Conservation (phyloP, 1,140 invertebrate genomes). For the Parasteatoda tepidariorum region DNA sequence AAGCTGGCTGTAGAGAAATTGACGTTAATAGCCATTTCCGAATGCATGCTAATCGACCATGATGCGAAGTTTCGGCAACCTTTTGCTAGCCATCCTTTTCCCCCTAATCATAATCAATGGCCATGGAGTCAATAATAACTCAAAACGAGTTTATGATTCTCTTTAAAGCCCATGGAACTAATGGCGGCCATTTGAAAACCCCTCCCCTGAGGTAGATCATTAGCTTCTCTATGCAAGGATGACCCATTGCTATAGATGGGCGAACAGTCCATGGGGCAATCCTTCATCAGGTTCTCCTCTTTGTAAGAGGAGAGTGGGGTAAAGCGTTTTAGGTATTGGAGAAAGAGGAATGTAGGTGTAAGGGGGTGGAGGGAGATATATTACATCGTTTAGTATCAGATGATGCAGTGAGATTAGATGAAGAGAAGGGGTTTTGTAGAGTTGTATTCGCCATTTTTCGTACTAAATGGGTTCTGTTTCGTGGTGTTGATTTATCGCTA, state of each 20-base stretch:
- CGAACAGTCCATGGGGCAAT: slow-evolving; percentile 30
- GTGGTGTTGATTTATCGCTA: neutral
- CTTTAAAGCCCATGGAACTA: slow-evolving; percentile 46
- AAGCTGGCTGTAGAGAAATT: neutral
- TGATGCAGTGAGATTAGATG: neutral
- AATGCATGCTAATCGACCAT: neutral
- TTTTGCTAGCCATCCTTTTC: neutral
- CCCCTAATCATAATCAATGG: slow-evolving; percentile 49
- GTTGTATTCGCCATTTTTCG: neutral
- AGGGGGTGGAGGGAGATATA: slow-evolving; percentile 11
- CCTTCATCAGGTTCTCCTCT: slow-evolving; percentile 23
- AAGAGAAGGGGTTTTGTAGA: slow-evolving; percentile 1
- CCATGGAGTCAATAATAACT: slow-evolving; percentile 48
- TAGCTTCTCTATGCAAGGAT: slow-evolving; percentile 3
- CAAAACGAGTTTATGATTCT: slow-evolving; percentile 46
- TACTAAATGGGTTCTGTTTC: neutral
- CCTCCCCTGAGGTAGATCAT: slow-evolving; percentile 42
- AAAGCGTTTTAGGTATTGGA: slow-evolving; percentile 22
- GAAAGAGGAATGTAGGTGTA: neutral
- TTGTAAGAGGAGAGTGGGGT: neutral
- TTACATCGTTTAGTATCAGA: neutral
- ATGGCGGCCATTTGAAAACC: slow-evolving; percentile 49
- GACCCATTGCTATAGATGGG: slow-evolving; percentile 22
- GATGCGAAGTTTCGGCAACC: neutral
- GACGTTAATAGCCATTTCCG: neutral